phyloP scores from a whole-genome alignment of 2,888 invertebrate species.

The Synergus laeviventris region DNA sequence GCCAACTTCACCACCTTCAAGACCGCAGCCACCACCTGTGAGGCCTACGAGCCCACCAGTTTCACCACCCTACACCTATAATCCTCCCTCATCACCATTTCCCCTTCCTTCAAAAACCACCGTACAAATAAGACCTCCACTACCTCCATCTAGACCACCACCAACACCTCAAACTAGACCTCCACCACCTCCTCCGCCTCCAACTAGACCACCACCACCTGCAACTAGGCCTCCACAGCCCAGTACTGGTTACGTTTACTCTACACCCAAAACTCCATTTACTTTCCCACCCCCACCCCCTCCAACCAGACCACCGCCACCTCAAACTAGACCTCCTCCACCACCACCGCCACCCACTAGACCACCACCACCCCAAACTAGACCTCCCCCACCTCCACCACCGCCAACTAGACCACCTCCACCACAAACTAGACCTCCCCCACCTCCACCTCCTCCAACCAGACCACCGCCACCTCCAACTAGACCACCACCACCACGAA shows the following conservation, averaged over 20 bases:
- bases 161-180: conserved; percentile 32
- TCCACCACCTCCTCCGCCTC: conserved; percentile 48
- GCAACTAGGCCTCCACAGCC: conserved; percentile 52
- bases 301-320: conserved; percentile 15
- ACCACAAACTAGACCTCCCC: conserved; percentile 49
- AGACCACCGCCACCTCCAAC: conserved; percentile 44
- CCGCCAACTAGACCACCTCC: conserved; percentile 42
- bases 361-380: conserved; percentile 45
- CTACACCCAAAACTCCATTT: conserved; percentile 40
- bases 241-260: background rate
- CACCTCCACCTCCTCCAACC: conserved; percentile 56
- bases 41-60: conserved; percentile 13
- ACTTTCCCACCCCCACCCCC: conserved; percentile 42
- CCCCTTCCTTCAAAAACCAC: background rate
- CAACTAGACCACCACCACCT: conserved; percentile 37
- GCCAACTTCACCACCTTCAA: conserved; percentile 39
- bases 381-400: conserved; percentile 42
- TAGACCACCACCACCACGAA: conserved; percentile 44
- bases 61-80: conserved; percentile 50
- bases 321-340: conserved; percentile 49
- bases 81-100: conserved; percentile 42
- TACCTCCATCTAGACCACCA: background rate
- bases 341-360: conserved; percentile 43
- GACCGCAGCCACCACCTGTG: conserved; percentile 40
- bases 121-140: conserved; percentile 20